Conservation (phyloP, 2,888 invertebrate genomes). For the Pimpla rufipes region DNA sequence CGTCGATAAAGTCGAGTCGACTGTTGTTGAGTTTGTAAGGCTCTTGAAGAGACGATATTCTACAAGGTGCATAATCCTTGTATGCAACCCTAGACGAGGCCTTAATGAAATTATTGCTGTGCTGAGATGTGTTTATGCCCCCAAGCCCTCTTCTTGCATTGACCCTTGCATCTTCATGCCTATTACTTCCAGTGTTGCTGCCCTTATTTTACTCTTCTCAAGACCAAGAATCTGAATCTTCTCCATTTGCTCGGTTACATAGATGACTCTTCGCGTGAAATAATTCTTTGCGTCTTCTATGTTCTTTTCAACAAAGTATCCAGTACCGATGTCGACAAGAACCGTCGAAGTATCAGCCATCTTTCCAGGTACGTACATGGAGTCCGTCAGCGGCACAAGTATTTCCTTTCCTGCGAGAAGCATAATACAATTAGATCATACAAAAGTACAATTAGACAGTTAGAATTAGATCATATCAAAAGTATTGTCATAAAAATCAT, state of each 20-base stretch:
- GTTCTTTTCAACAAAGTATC: conserved; percentile 97
- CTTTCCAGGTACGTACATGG: conserved; percentile 98
- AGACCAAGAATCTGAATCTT: conserved; percentile 94
- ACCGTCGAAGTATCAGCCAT: conserved; percentile 94
- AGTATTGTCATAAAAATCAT: too few relatives aligned
- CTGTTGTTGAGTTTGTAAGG: conserved; percentile 9
- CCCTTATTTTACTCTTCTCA: conserved; percentile 94
- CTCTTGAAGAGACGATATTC: background rate
- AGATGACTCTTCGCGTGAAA: conserved; percentile 95
- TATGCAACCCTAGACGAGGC: conserved; percentile 10
- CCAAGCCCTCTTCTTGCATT: conserved; percentile 78
- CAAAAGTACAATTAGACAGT: too few relatives aligned
- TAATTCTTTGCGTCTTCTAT: conserved; percentile 95
- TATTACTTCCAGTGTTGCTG: conserved; percentile 92
- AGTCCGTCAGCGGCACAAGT: conserved; percentile 97
- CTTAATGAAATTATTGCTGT: conserved; percentile 45
- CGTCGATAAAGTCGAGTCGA: conserved; percentile 14
- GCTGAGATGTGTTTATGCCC: conserved; percentile 25
- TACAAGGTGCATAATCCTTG: background rate
- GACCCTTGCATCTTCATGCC: conserved; percentile 90
- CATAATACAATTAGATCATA: conserved; percentile 13
- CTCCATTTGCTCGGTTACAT: conserved; percentile 97
- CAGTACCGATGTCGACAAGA: conserved; percentile 98
- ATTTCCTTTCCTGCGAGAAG: conserved; percentile 88
- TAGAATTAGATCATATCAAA: too few relatives aligned